Evolutionary conservation across 2,113 vertebrate genomes (phyloP).

Genomic region (Synchiropus splendidus): DNA sequence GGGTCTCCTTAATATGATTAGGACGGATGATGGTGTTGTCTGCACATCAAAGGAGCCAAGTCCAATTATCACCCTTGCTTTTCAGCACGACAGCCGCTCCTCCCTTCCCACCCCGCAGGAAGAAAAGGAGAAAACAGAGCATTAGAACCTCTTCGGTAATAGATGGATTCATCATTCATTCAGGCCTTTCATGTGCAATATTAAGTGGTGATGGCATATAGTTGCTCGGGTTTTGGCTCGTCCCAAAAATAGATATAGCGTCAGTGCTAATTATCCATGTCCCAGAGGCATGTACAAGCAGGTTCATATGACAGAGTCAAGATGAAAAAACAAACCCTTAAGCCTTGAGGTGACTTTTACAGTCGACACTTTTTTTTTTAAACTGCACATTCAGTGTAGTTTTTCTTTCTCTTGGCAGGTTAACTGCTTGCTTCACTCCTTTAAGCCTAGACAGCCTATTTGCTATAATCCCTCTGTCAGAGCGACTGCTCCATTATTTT

Average conservation of each 20-base stretch:
- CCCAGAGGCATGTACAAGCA: slow-evolving; percentile 34
- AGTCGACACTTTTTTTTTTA: slow-evolving; percentile 18
- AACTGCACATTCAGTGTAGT: slow-evolving; percentile 9
- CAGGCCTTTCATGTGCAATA: slow-evolving; percentile 41
- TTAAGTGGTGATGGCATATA: slow-evolving; percentile 30
- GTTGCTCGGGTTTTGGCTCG: slow-evolving; percentile 25
- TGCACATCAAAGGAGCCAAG: slow-evolving; percentile 67
- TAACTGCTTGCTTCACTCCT: slow-evolving; percentile 19
- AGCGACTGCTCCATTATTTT: slow-evolving; percentile 31
- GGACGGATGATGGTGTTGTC: slow-evolving; percentile 53
- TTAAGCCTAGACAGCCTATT: slow-evolving; percentile 37
- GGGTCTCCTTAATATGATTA: slow-evolving; percentile 67
- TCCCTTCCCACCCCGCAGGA: slow-evolving; percentile 11
- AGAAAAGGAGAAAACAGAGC: slow-evolving; percentile 22
- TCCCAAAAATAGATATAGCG: slow-evolving; percentile 48
- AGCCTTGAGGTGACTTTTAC: slow-evolving; percentile 24
- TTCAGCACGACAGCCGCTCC: slow-evolving; percentile 41
- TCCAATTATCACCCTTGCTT: slow-evolving; percentile 65
- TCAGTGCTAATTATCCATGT: slow-evolving; percentile 39
- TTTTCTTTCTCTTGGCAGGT: slow-evolving; percentile 6
- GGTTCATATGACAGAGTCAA: slow-evolving; percentile 22
- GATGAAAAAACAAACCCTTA: slow-evolving; percentile 8
- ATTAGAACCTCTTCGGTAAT: slow-evolving; percentile 32
- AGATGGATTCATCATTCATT: slow-evolving; percentile 38
- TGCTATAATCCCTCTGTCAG: slow-evolving; percentile 49